Conservation (phyloP, 2,113 vertebrate genomes). For the Forbesichthys agassizii region DNA sequence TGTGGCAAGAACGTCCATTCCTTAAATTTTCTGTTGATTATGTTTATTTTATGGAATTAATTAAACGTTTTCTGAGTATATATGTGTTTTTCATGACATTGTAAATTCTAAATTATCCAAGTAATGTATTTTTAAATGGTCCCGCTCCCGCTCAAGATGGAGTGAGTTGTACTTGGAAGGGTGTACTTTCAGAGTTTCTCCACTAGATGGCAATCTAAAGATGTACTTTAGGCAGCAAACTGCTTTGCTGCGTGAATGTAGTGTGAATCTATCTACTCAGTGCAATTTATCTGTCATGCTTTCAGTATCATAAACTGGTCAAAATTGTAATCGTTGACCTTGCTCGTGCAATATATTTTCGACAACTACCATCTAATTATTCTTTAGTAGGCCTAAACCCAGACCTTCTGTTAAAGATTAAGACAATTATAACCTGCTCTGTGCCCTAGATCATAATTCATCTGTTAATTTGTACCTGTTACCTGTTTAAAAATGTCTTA, state of each 20-base stretch:
- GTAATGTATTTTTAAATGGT: background rate
- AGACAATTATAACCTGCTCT: too few species aligned
- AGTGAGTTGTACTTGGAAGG: background rate
- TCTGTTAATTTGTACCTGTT: too few species aligned
- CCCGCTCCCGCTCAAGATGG: background rate
- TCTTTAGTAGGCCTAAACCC: background rate
- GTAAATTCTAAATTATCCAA: too few species aligned
- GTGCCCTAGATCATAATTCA: too few species aligned
- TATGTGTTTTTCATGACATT: background rate
- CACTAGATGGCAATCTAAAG: constrained; percentile 47
- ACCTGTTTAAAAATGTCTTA: too few species aligned
- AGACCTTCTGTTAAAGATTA: background rate
- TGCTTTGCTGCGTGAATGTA: background rate
- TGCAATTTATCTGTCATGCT: background rate
- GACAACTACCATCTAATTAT: background rate
- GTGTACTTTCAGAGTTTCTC: background rate
- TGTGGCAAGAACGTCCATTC: constrained; percentile 28
- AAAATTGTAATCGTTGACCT: background rate
- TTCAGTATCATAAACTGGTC: constrained; percentile 8
- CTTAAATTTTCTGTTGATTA: constrained; percentile 14
- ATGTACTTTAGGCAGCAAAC: background rate
- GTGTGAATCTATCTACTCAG: background rate
- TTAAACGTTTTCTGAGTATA: constrained; percentile 48
- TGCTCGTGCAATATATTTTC: background rate
- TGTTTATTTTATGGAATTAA: constrained; percentile 53